Conservation (phyloP, 2,888 invertebrate genomes). For the Drosophila fungiperda region DNA sequence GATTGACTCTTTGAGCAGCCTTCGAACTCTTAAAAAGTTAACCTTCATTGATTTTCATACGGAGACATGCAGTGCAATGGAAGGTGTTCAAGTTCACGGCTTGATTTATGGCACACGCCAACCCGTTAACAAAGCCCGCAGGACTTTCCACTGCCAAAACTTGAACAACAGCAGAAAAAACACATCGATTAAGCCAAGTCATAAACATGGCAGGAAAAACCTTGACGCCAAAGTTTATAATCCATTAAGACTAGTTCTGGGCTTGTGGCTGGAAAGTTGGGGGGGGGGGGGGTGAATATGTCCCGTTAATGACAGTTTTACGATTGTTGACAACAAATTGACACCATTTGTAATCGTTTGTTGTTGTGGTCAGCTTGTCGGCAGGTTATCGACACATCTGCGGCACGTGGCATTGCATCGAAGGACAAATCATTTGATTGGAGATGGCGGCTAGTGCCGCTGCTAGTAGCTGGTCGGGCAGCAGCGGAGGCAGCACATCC, state of each 20-base stretch:
- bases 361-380: slow-evolving; percentile 26
- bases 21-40: slow-evolving; percentile 35
- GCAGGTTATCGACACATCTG: slow-evolving; percentile 50
- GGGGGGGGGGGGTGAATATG: slow-evolving; percentile 14
- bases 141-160: slow-evolving; percentile 41
- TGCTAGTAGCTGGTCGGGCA: slow-evolving; percentile 83
- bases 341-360: slow-evolving; percentile 73
- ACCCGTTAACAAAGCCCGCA: slow-evolving; percentile 37
- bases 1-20: slow-evolving; percentile 20
- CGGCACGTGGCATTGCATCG: slow-evolving; percentile 52
- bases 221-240: slow-evolving; percentile 75
- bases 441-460: slow-evolving; percentile 71
- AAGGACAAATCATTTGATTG: slow-evolving; percentile 43
- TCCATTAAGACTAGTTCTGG: slow-evolving; percentile 55
- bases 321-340: slow-evolving; percentile 80
- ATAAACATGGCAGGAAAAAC: slow-evolving; percentile 44
- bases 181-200: slow-evolving; percentile 51
- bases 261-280: slow-evolving; percentile 7
- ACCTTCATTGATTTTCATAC: slow-evolving; percentile 63
- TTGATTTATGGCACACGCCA: slow-evolving; percentile 71
- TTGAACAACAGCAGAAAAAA: slow-evolving; percentile 27
- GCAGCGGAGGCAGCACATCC: slow-evolving; percentile 81
- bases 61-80: slow-evolving; percentile 51
- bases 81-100: slow-evolving; percentile 73
- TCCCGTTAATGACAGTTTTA: slow-evolving; percentile 71